phyloP scores from a whole-genome alignment of 2,797 vertebrate genomes.

The Sorex maritimensis region DNA sequence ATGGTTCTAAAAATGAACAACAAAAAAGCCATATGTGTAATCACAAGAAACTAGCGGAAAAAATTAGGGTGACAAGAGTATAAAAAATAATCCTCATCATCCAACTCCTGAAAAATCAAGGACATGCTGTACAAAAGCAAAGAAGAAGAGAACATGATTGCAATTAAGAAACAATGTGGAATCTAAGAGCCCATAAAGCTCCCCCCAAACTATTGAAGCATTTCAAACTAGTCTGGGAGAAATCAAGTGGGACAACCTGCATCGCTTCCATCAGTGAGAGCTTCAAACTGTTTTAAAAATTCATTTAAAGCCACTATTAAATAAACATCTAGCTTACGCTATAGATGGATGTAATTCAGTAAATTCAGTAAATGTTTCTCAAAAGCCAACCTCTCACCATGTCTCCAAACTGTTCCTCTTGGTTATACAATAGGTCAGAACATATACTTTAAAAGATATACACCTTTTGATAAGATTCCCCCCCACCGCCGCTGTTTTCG shows the following conservation, averaged over 20 bases:
- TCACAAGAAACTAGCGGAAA: constrained; percentile 70
- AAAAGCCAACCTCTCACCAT: constrained; percentile 45
- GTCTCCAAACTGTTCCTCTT: constrained; percentile 14
- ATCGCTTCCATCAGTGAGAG: background rate
- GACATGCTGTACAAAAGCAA: constrained; percentile 38
- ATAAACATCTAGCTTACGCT: constrained; percentile 39
- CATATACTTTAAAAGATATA: background rate
- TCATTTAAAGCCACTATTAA: constrained; percentile 48
- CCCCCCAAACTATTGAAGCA: constrained; percentile 25
- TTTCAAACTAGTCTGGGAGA: constrained; percentile 63
- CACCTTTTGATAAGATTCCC: constrained; percentile 55
- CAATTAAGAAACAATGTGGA: constrained; percentile 69
- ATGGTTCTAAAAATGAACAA: constrained; percentile 42
- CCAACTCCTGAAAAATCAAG: constrained; percentile 72
- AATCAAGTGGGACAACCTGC: constrained; percentile 34
- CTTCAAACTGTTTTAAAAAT: constrained; percentile 63
- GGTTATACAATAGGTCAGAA: background rate
- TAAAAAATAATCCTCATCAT: constrained; percentile 63
- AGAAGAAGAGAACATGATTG: constrained; percentile 60
- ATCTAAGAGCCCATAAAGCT: constrained; percentile 44
- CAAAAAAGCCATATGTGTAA: constrained; percentile 31
- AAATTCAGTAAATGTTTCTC: constrained; percentile 55
- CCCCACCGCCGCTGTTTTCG: constrained; percentile 16
- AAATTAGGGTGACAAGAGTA: constrained; percentile 69
- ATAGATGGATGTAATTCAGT: constrained; percentile 36